These are phyloP conservation scores for Botia almorhae DNA, from an alignment of 2,797 vertebrate genomes.

Conservation along the genomic window DNA sequence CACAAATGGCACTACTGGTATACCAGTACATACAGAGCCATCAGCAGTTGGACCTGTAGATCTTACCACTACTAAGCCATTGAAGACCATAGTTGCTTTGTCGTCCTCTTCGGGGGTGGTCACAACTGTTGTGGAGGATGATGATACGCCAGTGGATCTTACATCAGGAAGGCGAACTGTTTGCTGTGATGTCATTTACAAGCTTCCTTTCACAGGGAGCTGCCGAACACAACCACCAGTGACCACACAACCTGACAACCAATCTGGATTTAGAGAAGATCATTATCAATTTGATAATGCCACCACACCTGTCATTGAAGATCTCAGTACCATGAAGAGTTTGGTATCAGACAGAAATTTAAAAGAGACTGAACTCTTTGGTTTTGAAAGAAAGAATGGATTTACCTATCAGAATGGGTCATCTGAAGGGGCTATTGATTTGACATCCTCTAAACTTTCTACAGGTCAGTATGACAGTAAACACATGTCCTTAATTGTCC, in stretches of 20 bases:
- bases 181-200: constrained; percentile 97
- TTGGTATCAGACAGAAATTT: constrained; percentile 91
- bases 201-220: constrained; percentile 92
- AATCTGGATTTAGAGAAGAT: constrained; percentile 87
- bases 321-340: constrained; percentile 87
- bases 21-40: constrained; percentile 74
- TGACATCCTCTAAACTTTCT: constrained; percentile 91
- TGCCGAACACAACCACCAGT: constrained; percentile 89
- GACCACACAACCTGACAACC: constrained; percentile 89
- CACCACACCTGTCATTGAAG: constrained; percentile 82
- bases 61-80: constrained; percentile 90
- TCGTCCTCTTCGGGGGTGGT: constrained; percentile 84
- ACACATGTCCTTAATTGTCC: constrained; percentile 73
- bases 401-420: constrained; percentile 86
- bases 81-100: constrained; percentile 87
- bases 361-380: constrained; percentile 85
- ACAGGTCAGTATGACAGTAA: constrained; percentile 88
- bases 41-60: constrained; percentile 86
- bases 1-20: constrained; percentile 78
- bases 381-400: constrained; percentile 89
- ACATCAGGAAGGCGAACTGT: constrained; percentile 92
- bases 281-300: constrained; percentile 86
- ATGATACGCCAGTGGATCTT: constrained; percentile 92
- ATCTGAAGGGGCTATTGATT: constrained; percentile 90
- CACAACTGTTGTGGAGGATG: constrained; percentile 91